phyloP scores from a whole-genome alignment of 2,888 invertebrate species.

The Beris chalybata region DNA sequence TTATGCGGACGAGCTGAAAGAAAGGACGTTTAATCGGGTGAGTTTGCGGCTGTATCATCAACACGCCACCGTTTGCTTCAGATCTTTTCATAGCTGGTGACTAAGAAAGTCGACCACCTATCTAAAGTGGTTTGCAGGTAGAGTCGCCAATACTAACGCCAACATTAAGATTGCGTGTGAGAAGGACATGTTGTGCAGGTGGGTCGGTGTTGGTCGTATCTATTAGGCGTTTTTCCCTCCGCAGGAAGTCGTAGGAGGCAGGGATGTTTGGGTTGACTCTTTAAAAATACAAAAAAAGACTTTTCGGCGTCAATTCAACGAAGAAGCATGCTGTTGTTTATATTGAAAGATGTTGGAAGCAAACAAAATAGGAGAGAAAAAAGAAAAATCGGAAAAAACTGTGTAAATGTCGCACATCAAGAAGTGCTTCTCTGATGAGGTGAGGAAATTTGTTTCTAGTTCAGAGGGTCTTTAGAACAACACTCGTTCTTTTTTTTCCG shows the following conservation, averaged over 20 bases:
- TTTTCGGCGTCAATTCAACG: too few species aligned
- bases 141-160: background rate
- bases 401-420: constrained; percentile 20
- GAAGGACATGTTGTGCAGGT: constrained; percentile 26
- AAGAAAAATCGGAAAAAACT: background rate
- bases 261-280: background rate
- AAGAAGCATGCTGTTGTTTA: constrained; percentile 1
- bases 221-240: constrained; percentile 15
- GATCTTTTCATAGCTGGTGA: constrained; percentile 8
- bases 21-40: background rate
- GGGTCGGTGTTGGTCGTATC: constrained; percentile 4
- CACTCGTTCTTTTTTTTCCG: too few species aligned
- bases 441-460: constrained; percentile 10
- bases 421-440: constrained; percentile 6
- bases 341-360: constrained; percentile 6
- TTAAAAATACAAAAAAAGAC: too few species aligned
- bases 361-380: constrained; percentile 9
- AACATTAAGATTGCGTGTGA: constrained; percentile 12
- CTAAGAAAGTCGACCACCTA: background rate
- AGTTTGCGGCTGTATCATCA: background rate
- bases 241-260: background rate
- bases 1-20: too few species aligned
- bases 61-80: too few species aligned
- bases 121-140: too few species aligned
- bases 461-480: constrained; percentile 6